Base-by-base conservation (phyloP, 2,888 invertebrate species). In the Drosophila differens region DNA sequence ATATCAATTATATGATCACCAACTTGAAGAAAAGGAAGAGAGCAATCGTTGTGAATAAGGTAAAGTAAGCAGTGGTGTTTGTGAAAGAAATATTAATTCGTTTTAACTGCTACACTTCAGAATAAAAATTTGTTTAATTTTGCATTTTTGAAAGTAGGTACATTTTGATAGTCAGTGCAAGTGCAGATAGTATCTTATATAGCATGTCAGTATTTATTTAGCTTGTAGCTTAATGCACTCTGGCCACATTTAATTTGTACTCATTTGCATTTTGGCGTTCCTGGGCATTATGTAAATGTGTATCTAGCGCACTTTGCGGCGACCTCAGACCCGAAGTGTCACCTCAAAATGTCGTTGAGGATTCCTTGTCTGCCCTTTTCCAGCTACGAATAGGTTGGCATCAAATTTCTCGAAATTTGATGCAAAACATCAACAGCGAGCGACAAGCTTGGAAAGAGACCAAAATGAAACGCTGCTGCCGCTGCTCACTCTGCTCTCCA, bases 241-340 rank as follows among this genome's bases (percentile, higher is more conserved):
- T 66, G 76, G 72, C 66, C 73, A 78, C 82, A 85, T 89, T 89
- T 89, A 91, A 91, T 91, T 89, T 91, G 91, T 85, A 76, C 81
- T 83, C 83, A 92, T 89, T 91, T 87, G 89, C 91, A 91, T 88
- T 83, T 72, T 35, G 68, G n/a, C 58, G 54, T 64, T 62, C 53
- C 65, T 55, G 68, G 69, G 82, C 75, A 91, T 91, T 91, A 91
- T 91, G 91, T 81, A 90, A 91, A 91, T 91, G 59, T 80, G 87
- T 91, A 64, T 75, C 76, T 70, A 75, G 91, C 86, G 86, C 89
- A 91, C 90, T 91, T 91, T 88, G 83, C 70, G 83, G 91, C 71
- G 70, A 79, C 78, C 87, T 69, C 74, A 76, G 60, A 59, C 74
- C 76, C 30, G 60, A 74, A 60, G 58, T 54, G 84, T 74, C 84